Base-by-base conservation (phyloP, 64 coral and sea anemone genomes). In the Trachythela sp. region DNA sequence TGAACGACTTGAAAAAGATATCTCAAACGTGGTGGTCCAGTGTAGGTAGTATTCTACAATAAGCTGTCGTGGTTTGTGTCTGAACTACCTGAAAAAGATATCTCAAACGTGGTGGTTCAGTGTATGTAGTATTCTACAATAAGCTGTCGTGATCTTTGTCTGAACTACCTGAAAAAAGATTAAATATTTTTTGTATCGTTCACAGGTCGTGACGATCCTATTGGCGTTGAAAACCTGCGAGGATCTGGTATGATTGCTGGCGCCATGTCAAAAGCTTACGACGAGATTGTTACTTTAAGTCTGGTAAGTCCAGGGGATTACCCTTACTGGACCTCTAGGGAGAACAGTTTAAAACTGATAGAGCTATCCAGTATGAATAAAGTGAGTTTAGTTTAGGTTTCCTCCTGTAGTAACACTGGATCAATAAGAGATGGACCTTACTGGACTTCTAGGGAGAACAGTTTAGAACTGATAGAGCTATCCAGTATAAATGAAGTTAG, bases 241-340 rank as follows among this genome's bases (percentile, higher is more conserved):
- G 95, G 95, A 36, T 98, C 95, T 42, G 95, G 95, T 14, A 98
- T 98, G 95, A 98, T 98, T 22, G 95, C 95, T 9, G 95, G 95
- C 11, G 95, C 94, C 38, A 98, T 98, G 95, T 94, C 93, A 6
- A 88, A 88, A 54, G 95, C 95, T 14, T 98, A 98, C 34, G 77
- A 89, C 18, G 95, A 98, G 7, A 93, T 92, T 10, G 93, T 98
- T 39, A 98, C 95, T 24, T 90, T 98, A 40, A 98, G 95, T 90
- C 86, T 98, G 86, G 93, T 98, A 70, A 85, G 91, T 60, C 20
- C 1, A 18, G 24, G 13, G 15, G 22, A 64, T 45, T 6, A 4
- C 42, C 42, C 42, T 11, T 45, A 45, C n/a, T n/a, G n/a, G n/a
- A n/a, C n/a, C n/a, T 45, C 56, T 24, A 24, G 15, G 26, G 4